These are phyloP conservation scores for Euleptes europaea DNA, from an alignment of 2,113 vertebrate genomes.

Conservation along the genomic window DNA sequence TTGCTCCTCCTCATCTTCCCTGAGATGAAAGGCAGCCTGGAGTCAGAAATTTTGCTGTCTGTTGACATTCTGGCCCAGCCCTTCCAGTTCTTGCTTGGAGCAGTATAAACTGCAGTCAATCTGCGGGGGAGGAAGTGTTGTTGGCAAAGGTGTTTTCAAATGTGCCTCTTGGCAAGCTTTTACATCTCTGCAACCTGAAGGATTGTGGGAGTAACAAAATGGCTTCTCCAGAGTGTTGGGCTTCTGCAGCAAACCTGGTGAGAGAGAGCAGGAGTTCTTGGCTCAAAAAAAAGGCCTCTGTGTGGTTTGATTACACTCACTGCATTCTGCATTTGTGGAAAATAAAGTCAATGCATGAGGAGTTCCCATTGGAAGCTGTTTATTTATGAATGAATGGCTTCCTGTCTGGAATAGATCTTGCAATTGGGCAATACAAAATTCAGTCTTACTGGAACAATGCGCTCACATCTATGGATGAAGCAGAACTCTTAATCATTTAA, in stretches of 20 bases:
- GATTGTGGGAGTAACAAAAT: constrained; percentile 53
- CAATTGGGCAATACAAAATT: not conserved
- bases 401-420: constrained; percentile 6
- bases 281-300: not conserved
- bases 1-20: constrained; percentile 7
- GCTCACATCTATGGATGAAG: not conserved
- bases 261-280: not conserved
- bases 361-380: not conserved
- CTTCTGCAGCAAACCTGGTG: not conserved
- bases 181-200: constrained; percentile 70
- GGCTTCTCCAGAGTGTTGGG: constrained; percentile 50
- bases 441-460: not conserved
- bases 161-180: constrained; percentile 66
- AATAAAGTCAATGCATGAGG: not conserved
- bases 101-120: constrained; percentile 68
- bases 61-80: constrained; percentile 67
- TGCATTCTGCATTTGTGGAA: not conserved
- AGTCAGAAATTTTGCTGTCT: constrained; percentile 60
- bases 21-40: constrained; percentile 71
- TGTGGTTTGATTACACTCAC: not conserved
- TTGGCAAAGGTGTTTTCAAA: constrained; percentile 68
- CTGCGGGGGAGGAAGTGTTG: constrained; percentile 69
- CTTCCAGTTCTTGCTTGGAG: constrained; percentile 68
- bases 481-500: not conserved
- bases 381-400: constrained; percentile 5